phyloP scores from a whole-genome alignment of 2,888 invertebrate species.

The Lycia hirtaria region DNA sequence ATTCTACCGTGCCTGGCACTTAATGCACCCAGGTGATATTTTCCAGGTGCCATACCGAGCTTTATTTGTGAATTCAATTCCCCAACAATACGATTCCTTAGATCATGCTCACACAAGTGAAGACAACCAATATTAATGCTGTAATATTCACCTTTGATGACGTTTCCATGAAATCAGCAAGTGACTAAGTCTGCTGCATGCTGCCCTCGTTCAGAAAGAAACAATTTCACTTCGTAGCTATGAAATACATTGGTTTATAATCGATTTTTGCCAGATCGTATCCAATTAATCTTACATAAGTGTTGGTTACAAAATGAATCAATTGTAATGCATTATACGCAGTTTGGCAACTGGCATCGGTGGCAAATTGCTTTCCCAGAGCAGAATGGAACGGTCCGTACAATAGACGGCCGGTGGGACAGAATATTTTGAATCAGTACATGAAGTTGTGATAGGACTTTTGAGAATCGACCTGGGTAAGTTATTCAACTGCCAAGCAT shows the following conservation, averaged over 20 bases:
- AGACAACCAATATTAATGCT: too few species aligned
- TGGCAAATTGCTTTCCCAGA: conserved; percentile 66
- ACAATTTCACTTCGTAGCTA: conserved; percentile 16
- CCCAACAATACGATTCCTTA: too few species aligned
- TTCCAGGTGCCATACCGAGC: too few species aligned
- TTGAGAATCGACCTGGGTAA: too few species aligned
- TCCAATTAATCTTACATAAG: conserved; percentile 40
- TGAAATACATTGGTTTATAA: conserved; percentile 24
- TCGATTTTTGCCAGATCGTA: conserved; percentile 31
- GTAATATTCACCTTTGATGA: too few species aligned
- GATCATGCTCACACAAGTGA: too few species aligned
- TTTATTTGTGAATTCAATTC: too few species aligned
- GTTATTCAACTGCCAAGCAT: too few species aligned
- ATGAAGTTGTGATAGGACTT: neutral
- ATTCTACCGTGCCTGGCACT: too few species aligned
- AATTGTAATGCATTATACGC: conserved; percentile 48
- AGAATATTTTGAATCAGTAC: conserved; percentile 5
- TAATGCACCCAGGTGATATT: too few species aligned
- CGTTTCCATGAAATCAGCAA: too few species aligned
- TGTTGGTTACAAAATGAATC: conserved; percentile 48
- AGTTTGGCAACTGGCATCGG: conserved; percentile 53
- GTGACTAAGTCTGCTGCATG: neutral
- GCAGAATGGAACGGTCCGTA: conserved; percentile 39
- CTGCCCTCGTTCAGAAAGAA: conserved; percentile 1
- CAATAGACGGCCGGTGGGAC: conserved; percentile 8